Evolutionary conservation across 2,888 invertebrate genomes (phyloP).

Genomic region (Abrostola tripartita): DNA sequence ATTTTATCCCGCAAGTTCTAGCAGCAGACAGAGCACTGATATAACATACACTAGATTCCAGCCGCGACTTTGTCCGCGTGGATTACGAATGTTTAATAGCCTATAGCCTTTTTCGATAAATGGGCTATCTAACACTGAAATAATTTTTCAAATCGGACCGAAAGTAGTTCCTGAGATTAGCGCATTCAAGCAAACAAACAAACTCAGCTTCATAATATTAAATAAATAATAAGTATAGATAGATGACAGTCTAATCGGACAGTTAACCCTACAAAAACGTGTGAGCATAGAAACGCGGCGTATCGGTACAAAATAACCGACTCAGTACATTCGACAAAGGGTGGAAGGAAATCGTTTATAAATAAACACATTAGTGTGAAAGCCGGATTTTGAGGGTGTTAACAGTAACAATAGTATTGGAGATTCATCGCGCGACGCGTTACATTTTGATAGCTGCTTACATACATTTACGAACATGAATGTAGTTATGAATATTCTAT

Average conservation of each 20-base stretch:
- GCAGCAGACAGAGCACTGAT: neutral
- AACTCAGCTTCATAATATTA: too few relatives aligned
- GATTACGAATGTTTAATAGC: too few relatives aligned
- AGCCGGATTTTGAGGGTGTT: conserved; percentile 76
- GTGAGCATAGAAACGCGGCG: neutral
- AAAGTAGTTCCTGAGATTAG: too few relatives aligned
- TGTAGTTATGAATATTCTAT: conserved; percentile 41
- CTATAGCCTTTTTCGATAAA: too few relatives aligned
- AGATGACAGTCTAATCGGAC: neutral
- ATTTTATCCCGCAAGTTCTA: too few relatives aligned
- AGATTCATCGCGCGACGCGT: conserved; percentile 53
- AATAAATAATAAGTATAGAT: too few relatives aligned
- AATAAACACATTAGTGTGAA: conserved; percentile 82
- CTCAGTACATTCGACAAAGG: conserved; percentile 55
- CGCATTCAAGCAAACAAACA: too few relatives aligned
- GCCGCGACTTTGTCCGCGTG: too few relatives aligned
- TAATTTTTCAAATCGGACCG: too few relatives aligned
- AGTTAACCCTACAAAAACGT: neutral
- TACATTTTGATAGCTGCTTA: conserved; percentile 41
- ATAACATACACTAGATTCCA: too few relatives aligned
- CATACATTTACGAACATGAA: conserved; percentile 29
- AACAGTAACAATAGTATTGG: conserved; percentile 62
- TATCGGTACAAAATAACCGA: conserved; percentile 11
- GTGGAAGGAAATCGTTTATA: conserved; percentile 70
- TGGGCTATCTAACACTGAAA: too few relatives aligned